Evolutionary conservation across 2,113 vertebrate genomes (phyloP), one percentile per base, ranked within the genome.

Genomic region (Lamprologus speciosus): DNA sequence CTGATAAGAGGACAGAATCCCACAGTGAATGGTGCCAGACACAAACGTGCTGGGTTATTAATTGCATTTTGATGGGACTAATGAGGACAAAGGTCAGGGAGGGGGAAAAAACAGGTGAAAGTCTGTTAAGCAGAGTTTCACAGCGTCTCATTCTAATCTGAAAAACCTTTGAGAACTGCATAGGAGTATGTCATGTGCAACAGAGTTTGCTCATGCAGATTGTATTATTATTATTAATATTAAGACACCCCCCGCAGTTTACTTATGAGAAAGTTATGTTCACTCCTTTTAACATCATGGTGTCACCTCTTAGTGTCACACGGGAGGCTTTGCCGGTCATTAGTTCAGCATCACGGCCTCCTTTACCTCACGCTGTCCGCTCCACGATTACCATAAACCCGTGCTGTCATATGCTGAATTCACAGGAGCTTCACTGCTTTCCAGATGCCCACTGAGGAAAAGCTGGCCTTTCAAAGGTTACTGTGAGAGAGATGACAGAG

Each of bases 1-100:
- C 83, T 86, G 90, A 94, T 92, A 94, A 90, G 35, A 16, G 54
- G 68, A 47, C 79, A 80, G 83, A 82, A 91, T 92, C 89, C 86
- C 84, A 90, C 84, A 82, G 82, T 50, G 21, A 13, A 84, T 84
- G 88, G 55, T 42, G 85, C 81, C 40, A 51, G 81, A 82, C 78
- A 73, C 50, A 23, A 54, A 78, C 42, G n/a, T 26, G 5, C 21
- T 17, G 4, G 70, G 37, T 65, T 55, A 63, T 19, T 90, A 79
- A 83, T 86, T 85, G 35, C 42, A 68, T 82, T 91, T 80, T 84
- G 60, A 89, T 83, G 50, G 31, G n/a, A 58, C 51, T 33, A 37
- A 86, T 73, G 57, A 78, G 40, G 60, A 89, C 85, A 51, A 17
- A 5, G 19, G 37, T 75, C 23, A 90, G 65, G 65, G n/a, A 40